These are phyloP conservation scores for Valencia hispanica DNA, from an alignment of 2,797 vertebrate genomes.

Conservation along the genomic window DNA sequence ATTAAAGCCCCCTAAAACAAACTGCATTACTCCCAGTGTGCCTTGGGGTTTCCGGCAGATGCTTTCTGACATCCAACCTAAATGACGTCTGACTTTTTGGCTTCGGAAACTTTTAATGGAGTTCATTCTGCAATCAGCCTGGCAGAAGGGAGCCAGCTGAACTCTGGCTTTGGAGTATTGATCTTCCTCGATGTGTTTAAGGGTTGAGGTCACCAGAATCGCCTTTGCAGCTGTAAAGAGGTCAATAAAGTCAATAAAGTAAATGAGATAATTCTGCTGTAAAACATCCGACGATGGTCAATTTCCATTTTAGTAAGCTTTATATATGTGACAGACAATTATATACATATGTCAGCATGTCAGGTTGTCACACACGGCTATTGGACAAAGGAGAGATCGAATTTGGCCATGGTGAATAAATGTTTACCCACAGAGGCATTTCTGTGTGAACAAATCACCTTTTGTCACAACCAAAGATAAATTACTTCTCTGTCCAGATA, in stretches of 20 bases:
- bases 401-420: constrained; percentile 44
- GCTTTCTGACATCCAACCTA: constrained; percentile 64
- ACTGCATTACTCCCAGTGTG: constrained; percentile 56
- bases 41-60: constrained; percentile 45
- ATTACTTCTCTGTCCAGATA: constrained; percentile 60
- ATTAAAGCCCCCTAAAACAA: constrained; percentile 71
- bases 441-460: constrained; percentile 72
- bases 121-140: constrained; percentile 78
- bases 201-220: constrained; percentile 71
- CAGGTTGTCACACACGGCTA: constrained; percentile 61
- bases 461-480: constrained; percentile 74
- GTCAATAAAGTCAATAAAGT: constrained; percentile 79
- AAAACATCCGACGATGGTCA: constrained; percentile 78
- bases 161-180: constrained; percentile 80
- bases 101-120: constrained; percentile 75
- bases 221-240: constrained; percentile 60
- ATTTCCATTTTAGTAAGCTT: constrained; percentile 81
- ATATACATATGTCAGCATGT: constrained; percentile 66
- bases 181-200: constrained; percentile 71
- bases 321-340: constrained; percentile 78
- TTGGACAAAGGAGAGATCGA: constrained; percentile 53
- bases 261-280: constrained; percentile 79
- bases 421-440: constrained; percentile 60
- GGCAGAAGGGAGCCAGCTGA: constrained; percentile 65
- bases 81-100: constrained; percentile 80